A percentile compares a stretch with the other conserved stretches of the same genome.
Evolutionary conservation across 2,113 vertebrate species (phyloP).

Genomic region (Salminus brasiliensis): DNA sequence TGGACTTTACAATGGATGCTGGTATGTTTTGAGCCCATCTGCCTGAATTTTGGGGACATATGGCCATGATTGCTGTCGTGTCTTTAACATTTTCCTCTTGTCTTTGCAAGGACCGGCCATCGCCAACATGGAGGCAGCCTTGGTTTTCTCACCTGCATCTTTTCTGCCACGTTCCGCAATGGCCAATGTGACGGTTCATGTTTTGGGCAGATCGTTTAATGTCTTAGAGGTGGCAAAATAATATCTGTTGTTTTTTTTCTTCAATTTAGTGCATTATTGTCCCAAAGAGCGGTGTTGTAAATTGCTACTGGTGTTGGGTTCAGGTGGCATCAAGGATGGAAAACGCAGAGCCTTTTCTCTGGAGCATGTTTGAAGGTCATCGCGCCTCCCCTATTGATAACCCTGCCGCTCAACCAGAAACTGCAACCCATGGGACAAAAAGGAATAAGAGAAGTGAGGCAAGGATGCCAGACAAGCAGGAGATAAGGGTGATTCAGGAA

Average conservation of each 20-base stretch:
- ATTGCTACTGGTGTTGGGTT: background rate
- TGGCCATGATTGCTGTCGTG: background rate
- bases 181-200: slow-evolving; percentile 79
- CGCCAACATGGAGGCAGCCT: slow-evolving; percentile 79
- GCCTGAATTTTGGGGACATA: background rate
- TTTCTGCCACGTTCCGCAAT: slow-evolving; percentile 81
- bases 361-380: slow-evolving; percentile 60
- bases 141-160: slow-evolving; percentile 85
- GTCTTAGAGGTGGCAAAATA: slow-evolving; percentile 80
- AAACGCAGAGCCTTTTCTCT: slow-evolving; percentile 68
- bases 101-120: slow-evolving; percentile 72
- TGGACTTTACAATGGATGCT: slow-evolving; percentile 78
- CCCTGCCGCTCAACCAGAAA: slow-evolving; percentile 26
- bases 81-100: background rate
- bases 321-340: slow-evolving; percentile 72
- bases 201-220: slow-evolving; percentile 81
- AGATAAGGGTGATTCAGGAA: slow-evolving; percentile 47
- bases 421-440: slow-evolving; percentile 38
- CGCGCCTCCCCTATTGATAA: slow-evolving; percentile 7
- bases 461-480: slow-evolving; percentile 17
- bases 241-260: background rate
- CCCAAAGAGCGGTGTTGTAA: background rate
- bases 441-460: slow-evolving; percentile 32
- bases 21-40: slow-evolving; percentile 64
- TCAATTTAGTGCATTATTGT: background rate